Conservation (phyloP, 2,888 invertebrate genomes). For the Pachliopta kotzebuea region DNA sequence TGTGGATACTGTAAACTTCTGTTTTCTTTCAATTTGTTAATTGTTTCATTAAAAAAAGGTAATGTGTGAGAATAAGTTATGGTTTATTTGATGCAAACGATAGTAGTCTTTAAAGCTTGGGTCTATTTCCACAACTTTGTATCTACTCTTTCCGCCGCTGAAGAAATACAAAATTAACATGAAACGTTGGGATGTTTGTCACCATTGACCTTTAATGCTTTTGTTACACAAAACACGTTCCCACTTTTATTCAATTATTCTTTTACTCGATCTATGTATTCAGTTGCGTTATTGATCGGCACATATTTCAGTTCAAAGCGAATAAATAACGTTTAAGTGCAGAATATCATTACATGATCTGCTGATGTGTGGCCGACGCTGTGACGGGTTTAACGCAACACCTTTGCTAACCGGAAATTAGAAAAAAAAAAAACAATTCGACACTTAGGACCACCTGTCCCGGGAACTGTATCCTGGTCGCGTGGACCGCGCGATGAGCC, state of each 20-base stretch:
- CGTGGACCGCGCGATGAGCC: slow-evolving; percentile 12
- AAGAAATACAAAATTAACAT: too few species aligned
- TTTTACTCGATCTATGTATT: background rate
- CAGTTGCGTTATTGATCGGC: background rate
- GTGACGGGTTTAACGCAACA: slow-evolving; percentile 11
- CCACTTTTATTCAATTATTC: background rate
- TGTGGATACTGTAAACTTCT: too few species aligned
- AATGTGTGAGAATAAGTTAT: too few species aligned
- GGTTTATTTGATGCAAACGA: too few species aligned
- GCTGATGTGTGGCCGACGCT: slow-evolving; percentile 8
- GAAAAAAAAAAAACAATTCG: slow-evolving; percentile 23
- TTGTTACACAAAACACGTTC: background rate
- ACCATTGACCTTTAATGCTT: slow-evolving; percentile 2
- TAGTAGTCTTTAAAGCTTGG: too few species aligned
- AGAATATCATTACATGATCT: slow-evolving; percentile 14
- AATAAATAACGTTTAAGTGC: slow-evolving; percentile 12
- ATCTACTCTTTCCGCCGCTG: too few species aligned
- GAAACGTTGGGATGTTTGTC: too few species aligned
- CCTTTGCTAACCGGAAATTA: slow-evolving; percentile 29
- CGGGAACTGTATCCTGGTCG: slow-evolving; percentile 16
- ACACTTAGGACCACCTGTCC: slow-evolving; percentile 26
- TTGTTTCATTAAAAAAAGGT: too few species aligned
- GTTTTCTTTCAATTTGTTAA: too few species aligned
- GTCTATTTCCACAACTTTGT: too few species aligned
- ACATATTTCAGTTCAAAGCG: slow-evolving; percentile 7